Evolutionary conservation across 1,140 invertebrate species (phyloP).

Genomic region (Lamellibrachia luymesi): DNA sequence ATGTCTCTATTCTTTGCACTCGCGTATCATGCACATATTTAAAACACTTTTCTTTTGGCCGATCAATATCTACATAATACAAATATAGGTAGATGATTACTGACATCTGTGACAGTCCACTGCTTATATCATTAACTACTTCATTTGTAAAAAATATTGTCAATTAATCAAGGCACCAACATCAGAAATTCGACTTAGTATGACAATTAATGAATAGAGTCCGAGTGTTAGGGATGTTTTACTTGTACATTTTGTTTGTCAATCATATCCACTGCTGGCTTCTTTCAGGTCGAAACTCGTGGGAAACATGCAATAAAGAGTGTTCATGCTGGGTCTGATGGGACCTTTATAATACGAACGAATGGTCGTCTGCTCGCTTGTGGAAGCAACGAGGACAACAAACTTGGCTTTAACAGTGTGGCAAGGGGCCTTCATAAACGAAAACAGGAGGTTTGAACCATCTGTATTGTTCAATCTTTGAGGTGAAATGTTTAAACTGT

Average conservation of each 20-base stretch:
- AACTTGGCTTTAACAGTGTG: conserved; percentile 65
- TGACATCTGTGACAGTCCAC: too few relatives aligned
- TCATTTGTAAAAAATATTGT: too few relatives aligned
- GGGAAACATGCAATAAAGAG: conserved; percentile 23
- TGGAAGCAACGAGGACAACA: conserved; percentile 72
- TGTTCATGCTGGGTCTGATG: conserved; percentile 62
- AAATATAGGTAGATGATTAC: too few relatives aligned
- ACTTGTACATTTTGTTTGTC: not conserved
- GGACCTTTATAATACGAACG: conserved; percentile 66
- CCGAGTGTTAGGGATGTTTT: not conserved
- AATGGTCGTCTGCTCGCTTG: conserved; percentile 67
- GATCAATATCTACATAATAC: too few relatives aligned
- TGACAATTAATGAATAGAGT: too few relatives aligned
- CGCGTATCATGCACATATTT: too few relatives aligned
- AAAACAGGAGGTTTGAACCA: conserved; percentile 6
- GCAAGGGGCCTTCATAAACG: conserved; percentile 40
- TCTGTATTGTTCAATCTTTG: not conserved
- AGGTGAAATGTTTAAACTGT: not conserved
- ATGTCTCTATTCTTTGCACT: too few relatives aligned
- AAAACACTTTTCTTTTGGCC: too few relatives aligned
- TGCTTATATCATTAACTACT: too few relatives aligned
- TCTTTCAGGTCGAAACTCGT: conserved; percentile 10
- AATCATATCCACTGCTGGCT: not conserved
- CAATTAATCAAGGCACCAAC: too few relatives aligned
- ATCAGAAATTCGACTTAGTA: too few relatives aligned